Base-by-base conservation (phyloP, 2,797 vertebrate genomes). In the Hipposideros larvatus region DNA sequence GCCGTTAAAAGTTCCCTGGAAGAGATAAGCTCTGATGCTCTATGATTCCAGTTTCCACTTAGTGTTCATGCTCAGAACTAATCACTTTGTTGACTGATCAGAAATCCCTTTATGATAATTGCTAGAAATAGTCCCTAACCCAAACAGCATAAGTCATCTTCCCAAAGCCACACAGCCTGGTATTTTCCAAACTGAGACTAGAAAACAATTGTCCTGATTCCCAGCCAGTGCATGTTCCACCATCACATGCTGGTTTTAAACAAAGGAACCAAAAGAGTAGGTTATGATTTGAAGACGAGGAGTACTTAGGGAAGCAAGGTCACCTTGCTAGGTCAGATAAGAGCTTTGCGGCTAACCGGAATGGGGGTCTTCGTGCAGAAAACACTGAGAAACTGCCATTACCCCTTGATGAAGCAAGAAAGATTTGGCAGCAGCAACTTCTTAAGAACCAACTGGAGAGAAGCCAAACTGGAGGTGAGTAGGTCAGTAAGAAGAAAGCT, bases 111-210 rank as follows among this genome's bases (percentile, higher is more conserved):
- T 11, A 55, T 51, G 15, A 41, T 43, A 79, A 43, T 68, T 46
- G 24, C 66, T 65, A 70, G 66, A 95, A 96, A 92, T 4, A n/a
- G 26, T 4, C 46, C 48, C n/a, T 83, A 75, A 48, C 43, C 28
- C 15, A 14, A 77, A 87, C 41, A 37, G 0, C 22, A 22, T 61
- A 61, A 74, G 16, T 73, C 53, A 57, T 61, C 55, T 91, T 68
- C 71, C 48, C 77, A 85, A 87, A 93, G 37, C 48, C 8, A 26
- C 37, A 37, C 7, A 70, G 7, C 31, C 46, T 68, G 31, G 5
- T 37, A 70, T 92, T 61, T 96, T 87, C 73, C 11, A 90, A 79
- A 19, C n/a, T 78, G 59, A 93, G 16, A 59, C 11, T 66, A 48
- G 68, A 95, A 80, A 86, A 46, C 51, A 75, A 10, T n/a, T 79